Percentiles rank a stretch among this genome's conserved stretches.
phyloP scores from a whole-genome alignment of 2,113 vertebrate species.

The Pholis gunnellus region DNA sequence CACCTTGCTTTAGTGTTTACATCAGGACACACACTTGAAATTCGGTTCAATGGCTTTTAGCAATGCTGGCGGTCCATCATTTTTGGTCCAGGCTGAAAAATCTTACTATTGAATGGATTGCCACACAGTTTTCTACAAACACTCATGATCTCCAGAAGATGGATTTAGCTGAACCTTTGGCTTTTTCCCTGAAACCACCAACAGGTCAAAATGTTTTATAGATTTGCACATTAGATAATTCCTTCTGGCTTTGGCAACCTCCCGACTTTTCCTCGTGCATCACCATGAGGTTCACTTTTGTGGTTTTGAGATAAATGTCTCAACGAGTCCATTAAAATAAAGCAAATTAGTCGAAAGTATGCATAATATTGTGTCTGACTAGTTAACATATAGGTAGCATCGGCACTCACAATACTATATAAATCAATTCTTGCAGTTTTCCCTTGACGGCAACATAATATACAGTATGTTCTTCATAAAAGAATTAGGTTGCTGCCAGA shows the following conservation, averaged over 20 bases:
- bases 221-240: background rate
- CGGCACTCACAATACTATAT: background rate
- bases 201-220: background rate
- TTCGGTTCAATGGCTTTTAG: background rate
- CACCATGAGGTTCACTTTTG: background rate
- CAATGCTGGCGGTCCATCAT: background rate
- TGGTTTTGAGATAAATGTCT: background rate
- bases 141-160: too few species aligned
- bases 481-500: background rate
- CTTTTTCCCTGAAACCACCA: background rate
- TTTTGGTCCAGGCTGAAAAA: background rate
- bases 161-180: background rate
- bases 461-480: background rate
- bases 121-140: too few species aligned
- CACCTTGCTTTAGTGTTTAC: conserved; percentile 13
- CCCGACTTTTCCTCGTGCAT: background rate
- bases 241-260: background rate
- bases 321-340: background rate
- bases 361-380: background rate
- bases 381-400: background rate
- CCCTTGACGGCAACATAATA: background rate
- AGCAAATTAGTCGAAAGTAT: background rate
- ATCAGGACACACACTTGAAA: background rate
- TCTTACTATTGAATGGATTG: background rate
- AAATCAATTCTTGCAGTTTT: background rate